Conservation (phyloP, 2,797 vertebrate species). For the Girardinus metallicus region DNA sequence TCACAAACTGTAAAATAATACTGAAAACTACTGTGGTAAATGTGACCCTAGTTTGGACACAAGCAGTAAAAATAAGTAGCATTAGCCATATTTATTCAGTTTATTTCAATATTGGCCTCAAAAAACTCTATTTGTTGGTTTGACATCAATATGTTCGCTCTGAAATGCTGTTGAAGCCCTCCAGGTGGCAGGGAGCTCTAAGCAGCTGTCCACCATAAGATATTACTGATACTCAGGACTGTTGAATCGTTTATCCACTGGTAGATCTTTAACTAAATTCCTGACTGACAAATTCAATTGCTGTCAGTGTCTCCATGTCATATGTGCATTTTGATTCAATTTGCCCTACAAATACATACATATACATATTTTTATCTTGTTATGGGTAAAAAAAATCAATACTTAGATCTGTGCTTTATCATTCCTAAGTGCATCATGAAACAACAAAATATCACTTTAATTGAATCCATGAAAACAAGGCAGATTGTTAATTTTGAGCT, state of each 20-base stretch:
- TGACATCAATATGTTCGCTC: constrained; percentile 1
- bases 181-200: not conserved
- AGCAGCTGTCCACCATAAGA: constrained; percentile 45
- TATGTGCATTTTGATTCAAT: constrained; percentile 99
- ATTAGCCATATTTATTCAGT: not conserved
- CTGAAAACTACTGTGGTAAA: not conserved
- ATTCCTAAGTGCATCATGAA: constrained; percentile 98
- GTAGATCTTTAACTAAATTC: constrained; percentile 99
- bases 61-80: not conserved
- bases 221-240: constrained; percentile 71
- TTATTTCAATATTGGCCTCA: not conserved
- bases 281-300: constrained; percentile 99
- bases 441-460: constrained; percentile 93
- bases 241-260: constrained; percentile 86
- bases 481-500: constrained; percentile 93
- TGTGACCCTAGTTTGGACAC: not conserved
- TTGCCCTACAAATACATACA: constrained; percentile 95
- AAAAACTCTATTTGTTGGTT: not conserved
- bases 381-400: constrained; percentile 95
- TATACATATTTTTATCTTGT: constrained; percentile 99
- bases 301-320: constrained; percentile 94
- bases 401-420: constrained; percentile 96
- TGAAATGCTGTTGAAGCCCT: not conserved
- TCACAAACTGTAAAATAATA: not conserved
- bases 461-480: constrained; percentile 92